Base-by-base conservation (phyloP, 2,888 invertebrate species). In the Ormyrus thymus region DNA sequence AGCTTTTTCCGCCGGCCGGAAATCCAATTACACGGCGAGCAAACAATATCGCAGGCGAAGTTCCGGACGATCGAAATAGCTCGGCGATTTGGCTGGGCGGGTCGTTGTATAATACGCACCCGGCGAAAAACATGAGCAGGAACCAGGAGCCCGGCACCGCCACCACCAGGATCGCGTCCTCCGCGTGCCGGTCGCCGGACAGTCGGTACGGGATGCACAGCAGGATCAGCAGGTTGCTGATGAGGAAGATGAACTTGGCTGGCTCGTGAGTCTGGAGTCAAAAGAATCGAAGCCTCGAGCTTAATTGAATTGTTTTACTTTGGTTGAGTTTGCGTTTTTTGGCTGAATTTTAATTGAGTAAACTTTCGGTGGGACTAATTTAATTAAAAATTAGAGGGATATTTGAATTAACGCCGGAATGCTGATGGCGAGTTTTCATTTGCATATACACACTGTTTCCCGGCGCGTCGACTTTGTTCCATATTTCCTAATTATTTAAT, bases 131-230 rank as follows among this genome's bases (percentile, higher is more conserved):
- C 95, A 99, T 97, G 43, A 99, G 93, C 61, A 98, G 94, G 89
- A 98, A 97, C 99, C 99, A 99, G 53, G 97, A 97, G 6, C 98
- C 97, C 0, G 99, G 99, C 43, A 98, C 94, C 0, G 98, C 95
- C 85, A 98, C 95, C 56, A 97, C 94, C 46, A 99, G 91, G 69
- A 99, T 94, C 0, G 97, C 96, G 89, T 98, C 99, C 90, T 99
- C 99, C 0, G 95, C 92, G 85, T 93, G 93, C 65, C 94, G 92
- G 86, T 96, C 94, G 9, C 93, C 94, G 81, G 93, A 92, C 11
- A 97, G 86, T 6, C 98, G 94, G 83, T 94, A 96, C 0, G 98
- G 98, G 83, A 98, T 96, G 88, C 97, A 97, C 0, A 95, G 94
- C 85, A 98, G 90, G 73, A 98, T 95, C 61, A 98, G 91, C 56